Base-by-base conservation (phyloP, 92 coral and sea anemone genomes). In the Siderastrea siderea region DNA sequence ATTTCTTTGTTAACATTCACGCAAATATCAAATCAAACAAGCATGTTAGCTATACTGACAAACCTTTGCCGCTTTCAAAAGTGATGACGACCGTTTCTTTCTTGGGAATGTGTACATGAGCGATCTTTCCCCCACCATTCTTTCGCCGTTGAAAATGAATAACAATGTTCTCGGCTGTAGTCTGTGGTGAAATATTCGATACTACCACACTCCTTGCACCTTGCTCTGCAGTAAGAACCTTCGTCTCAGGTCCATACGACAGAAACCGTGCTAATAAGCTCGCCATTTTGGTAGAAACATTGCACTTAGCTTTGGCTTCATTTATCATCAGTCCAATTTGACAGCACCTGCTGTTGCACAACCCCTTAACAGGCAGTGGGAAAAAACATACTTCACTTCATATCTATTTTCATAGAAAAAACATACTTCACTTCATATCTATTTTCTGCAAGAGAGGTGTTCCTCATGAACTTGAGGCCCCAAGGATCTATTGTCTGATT, bases 91-190 rank as follows among this genome's bases (percentile, higher is more conserved):
- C 93, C 69, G 45, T 50, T 4, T 54, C 75, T 8, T 84, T 48
- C 1, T 52, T 65, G 1, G 53, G 17, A 17, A 84, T 62, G 50
- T 12, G 58, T n/a, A 84, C 81, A 38, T 44, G 8, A 13, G 84
- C 93, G 67, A 84, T 47, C 54, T 90, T 89, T 6, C 93, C 93
- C 3, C 93, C 93, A 46, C 86, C 89, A 50, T 78, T 61, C 51
- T 53, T 84, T 12, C 2, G 17, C 61, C 6, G 84, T 60, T 90
- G 89, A 49, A 90, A 90, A 69, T 90, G 74, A 6, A 90, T 84
- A 1, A 57, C 17, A 3, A 84, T 71, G 8, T 84, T n/a, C 3
- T 84, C 86, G 7, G 2, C n/a, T 49, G 16, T 7, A 19, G 65
- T 53, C 51, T 78, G 54, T 6, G 15, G 10, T n/a, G 92, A 64